Evolutionary conservation across 2,113 vertebrate species (phyloP).

Genomic region (Chunga burmeisteri): DNA sequence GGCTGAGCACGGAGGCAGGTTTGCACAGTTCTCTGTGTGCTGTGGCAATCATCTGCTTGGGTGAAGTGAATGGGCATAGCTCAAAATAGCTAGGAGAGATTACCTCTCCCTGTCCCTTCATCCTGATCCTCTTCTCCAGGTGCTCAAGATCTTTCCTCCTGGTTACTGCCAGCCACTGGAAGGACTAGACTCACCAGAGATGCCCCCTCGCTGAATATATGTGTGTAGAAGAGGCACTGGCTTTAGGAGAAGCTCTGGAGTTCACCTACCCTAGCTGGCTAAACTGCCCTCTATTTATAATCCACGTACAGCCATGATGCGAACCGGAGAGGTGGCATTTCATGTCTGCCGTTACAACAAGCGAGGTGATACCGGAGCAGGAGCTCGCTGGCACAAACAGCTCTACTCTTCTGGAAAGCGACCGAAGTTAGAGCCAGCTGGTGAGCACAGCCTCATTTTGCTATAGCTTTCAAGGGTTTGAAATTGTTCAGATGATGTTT

Average conservation of each 20-base stretch:
- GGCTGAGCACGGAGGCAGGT: neutral
- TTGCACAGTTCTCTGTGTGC: neutral
- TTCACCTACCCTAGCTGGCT: neutral
- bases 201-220: neutral
- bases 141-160: neutral
- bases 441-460: neutral
- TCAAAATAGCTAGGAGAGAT: neutral
- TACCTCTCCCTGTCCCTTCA: neutral
- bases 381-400: conserved; percentile 14
- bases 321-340: neutral
- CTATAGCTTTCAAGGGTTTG: neutral
- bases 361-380: neutral
- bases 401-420: conserved; percentile 33
- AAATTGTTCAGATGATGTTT: rapidly evolving
- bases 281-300: neutral
- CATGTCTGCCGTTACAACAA: neutral
- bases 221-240: neutral
- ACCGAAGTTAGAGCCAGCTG: neutral
- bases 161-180: neutral
- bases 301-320: neutral
- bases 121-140: neutral
- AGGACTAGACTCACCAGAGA: neutral
- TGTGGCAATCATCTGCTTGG: neutral
- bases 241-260: neutral
- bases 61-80: neutral